Evolutionary conservation across 2,888 invertebrate species (phyloP), one percentile per base, ranked within the genome.

Genomic region (Ichneumon xanthorius): DNA sequence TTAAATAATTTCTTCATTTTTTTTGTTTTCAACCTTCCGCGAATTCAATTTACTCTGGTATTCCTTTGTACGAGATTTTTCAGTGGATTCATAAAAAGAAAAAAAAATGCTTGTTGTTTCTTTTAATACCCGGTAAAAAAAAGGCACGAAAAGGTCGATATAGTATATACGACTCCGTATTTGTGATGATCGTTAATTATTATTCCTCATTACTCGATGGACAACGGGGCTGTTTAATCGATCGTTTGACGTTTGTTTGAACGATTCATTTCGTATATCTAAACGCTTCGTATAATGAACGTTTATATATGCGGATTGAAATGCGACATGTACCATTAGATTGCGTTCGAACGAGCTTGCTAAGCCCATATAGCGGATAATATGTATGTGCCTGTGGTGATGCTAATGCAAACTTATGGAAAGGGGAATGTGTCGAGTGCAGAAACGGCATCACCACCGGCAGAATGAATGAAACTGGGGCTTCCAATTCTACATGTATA

Each of bases 391-490:
- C 58, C 4, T 58, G 58, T 26, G 58, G 58, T 26, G 14, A 58
- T 58, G 58, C 22, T 58, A 58, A 58, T 58, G 58, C 58, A 58
- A 58, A 58, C 58, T 58, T 58, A 58, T 58, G 58, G 58, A 58
- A 58, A 58, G 58, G 58, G 58, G 14, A 22, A 26, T 53, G 45
- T n/a, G 26, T 48, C 58, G 14, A 30, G 53, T 26, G 16, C 22
- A 7, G 16, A 22, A 40, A 19, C 22, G 50, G n/a, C 80, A 22
- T 40, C 37, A 45, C 30, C 65, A 67, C 72, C 45, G 58, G 40
- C 58, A 19, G 58, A 73, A 73, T 61, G 19, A 45, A 72, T 45
- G 70, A 73, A 80, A 80, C 65, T 55, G 65, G 19, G 16, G 45
- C 26, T 48, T 26, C n/a, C 70, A 26, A 72, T 71, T 40, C 26